Base-by-base conservation (phyloP, 2,113 vertebrate genomes). In the Cinclus cinclus region DNA sequence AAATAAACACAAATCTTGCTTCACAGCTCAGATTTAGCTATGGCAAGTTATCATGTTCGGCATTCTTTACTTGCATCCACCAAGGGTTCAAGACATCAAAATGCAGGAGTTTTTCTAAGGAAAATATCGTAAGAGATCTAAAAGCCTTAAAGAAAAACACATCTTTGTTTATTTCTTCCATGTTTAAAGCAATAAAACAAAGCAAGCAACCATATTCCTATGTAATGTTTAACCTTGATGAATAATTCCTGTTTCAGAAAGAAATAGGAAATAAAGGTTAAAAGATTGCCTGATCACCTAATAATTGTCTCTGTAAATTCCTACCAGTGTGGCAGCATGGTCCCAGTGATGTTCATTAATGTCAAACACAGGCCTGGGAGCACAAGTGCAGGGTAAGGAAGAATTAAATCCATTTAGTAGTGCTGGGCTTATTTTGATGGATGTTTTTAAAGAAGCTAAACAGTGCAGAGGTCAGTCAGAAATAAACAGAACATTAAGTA, bases 401-500 rank as follows among this genome's bases (percentile, higher is more conserved):
- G 49, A 88, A 83, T 63, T 15, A 86, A 93, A 83, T 28, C 46
- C 58, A 63, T 37, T 67, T 47, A 62, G 42, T 3, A 81, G 42
- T 1, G 1, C 52, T 55, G 39, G 9, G 11, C 28, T 18, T 56
- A 39, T 67, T 91, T 67, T 81, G 71, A 75, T 68, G 14, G 49
- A 91, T 58, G 69, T 49, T 91, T 56, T 84, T 65, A 46, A 89
- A 83, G 50, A 50, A 87, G 35, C 8, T n/a, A 68, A 83, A 62
- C 67, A 47, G 73, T 23, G 79, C 77, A 71, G 46, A 79, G 74
- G 59, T 84, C 62, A 64, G 60, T 47, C 55, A 79, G 58, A 92
- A 95, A 82, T 47, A 91, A 92, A 92, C 16, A 41, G 77, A 81
- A 88, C 63, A 83, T 74, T 80, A 90, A 94, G 56, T 49, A 95